Evolutionary conservation across 2,888 invertebrate genomes (phyloP).

Genomic region (Chymomyza fuscimana): DNA sequence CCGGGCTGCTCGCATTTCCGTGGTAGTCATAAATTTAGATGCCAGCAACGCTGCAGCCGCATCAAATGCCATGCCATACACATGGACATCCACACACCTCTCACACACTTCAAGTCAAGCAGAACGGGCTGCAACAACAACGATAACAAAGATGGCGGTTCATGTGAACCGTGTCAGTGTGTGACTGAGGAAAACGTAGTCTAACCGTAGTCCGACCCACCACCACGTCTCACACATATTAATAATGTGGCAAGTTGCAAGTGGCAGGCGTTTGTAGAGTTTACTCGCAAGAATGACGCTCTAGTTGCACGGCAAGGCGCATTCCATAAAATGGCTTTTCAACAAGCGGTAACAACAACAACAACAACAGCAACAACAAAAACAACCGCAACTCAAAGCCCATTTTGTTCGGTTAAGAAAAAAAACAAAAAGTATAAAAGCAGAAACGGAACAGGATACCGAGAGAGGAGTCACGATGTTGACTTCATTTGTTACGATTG

Average conservation of each 20-base stretch:
- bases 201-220: constrained; percentile 14
- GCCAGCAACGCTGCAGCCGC: constrained; percentile 17
- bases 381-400: constrained; percentile 15
- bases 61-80: constrained; percentile 6
- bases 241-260: constrained; percentile 48
- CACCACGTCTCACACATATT: constrained; percentile 44
- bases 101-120: constrained; percentile 31
- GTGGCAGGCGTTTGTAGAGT: constrained; percentile 11
- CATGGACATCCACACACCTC: constrained; percentile 9
- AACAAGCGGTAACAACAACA: constrained; percentile 15
- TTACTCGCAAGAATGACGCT: constrained; percentile 17
- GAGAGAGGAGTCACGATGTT: constrained; percentile 25
- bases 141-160: constrained; percentile 23
- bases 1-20: constrained; percentile 54
- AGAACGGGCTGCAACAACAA: not conserved
- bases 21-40: constrained; percentile 65
- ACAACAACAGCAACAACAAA: constrained; percentile 19
- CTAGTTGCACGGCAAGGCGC: constrained; percentile 11
- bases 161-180: constrained; percentile 44
- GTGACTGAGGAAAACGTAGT: constrained; percentile 28
- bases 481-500: constrained; percentile 71
- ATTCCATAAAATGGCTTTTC: constrained; percentile 38
- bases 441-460: not conserved
- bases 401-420: not conserved
- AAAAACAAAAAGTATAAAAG: not conserved